Percentiles rank a stretch among this genome's conserved stretches.
phyloP scores from a whole-genome alignment of 2,888 invertebrate genomes.

The Penaeus monodon region DNA sequence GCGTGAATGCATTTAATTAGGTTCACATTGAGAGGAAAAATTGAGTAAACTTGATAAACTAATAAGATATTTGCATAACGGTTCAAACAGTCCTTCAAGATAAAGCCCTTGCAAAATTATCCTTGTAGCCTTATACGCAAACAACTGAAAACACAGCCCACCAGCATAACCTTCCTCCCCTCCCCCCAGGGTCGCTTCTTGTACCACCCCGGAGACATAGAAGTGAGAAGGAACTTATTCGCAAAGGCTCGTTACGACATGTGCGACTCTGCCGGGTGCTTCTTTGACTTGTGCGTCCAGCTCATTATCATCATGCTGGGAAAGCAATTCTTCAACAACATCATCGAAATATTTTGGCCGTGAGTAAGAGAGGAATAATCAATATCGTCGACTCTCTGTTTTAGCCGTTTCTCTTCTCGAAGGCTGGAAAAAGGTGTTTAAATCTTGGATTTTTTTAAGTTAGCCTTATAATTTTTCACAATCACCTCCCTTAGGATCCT shows the following conservation, averaged over 20 bases:
- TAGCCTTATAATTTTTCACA: no score
- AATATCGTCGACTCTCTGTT: background rate
- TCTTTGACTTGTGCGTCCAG: slow-evolving; percentile 92
- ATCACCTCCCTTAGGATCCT: slow-evolving; percentile 33
- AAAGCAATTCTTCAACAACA: slow-evolving; percentile 93
- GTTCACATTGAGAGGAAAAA: no score
- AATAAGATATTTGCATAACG: no score
- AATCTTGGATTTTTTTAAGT: no score
- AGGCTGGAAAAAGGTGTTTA: background rate
- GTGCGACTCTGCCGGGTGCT: slow-evolving; percentile 92
- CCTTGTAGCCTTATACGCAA: no score
- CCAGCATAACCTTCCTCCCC: background rate
- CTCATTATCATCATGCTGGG: slow-evolving; percentile 95
- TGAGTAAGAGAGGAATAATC: slow-evolving; percentile 71
- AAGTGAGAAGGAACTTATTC: slow-evolving; percentile 79
- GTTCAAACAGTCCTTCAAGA: no score
- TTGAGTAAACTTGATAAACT: no score
- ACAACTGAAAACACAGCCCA: no score
- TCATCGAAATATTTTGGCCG: slow-evolving; percentile 91
- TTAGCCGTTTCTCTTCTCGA: background rate
- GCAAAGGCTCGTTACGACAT: slow-evolving; percentile 85
- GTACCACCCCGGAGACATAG: slow-evolving; percentile 86
- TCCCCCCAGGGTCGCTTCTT: slow-evolving; percentile 83
- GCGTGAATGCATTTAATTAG: no score
- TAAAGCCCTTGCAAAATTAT: no score